Percentiles rank a stretch among this genome's conserved stretches.
Conservation (phyloP, 2,888 invertebrate genomes). For the Apotomis capreana region DNA sequence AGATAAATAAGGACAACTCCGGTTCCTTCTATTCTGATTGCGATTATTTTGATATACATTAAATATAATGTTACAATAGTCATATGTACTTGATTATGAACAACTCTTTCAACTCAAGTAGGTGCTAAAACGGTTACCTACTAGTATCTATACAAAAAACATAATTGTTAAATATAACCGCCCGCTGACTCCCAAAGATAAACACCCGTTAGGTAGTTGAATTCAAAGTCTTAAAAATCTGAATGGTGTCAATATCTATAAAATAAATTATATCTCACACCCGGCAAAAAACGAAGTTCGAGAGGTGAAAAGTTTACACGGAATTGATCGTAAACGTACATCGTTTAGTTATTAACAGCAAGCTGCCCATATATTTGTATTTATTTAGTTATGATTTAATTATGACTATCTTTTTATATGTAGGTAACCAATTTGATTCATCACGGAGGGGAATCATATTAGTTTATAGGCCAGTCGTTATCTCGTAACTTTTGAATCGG, state of each 20-base stretch:
- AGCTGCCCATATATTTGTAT: conserved; percentile 16
- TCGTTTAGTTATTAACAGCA: conserved; percentile 10
- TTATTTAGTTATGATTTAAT: conserved; percentile 10
- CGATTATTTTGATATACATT: too few relatives aligned
- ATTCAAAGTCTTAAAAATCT: not conserved
- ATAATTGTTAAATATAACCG: not conserved
- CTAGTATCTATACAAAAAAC: not conserved
- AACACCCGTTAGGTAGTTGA: conserved; percentile 17
- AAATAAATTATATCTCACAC: conserved; percentile 6
- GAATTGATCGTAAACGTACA: conserved; percentile 5
- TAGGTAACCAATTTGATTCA: not conserved
- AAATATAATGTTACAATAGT: not conserved
- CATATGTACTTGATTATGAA: not conserved
- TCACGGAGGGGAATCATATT: not conserved
- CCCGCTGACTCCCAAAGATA: not conserved
- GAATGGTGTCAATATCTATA: conserved; percentile 19
- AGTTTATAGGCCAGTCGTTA: conserved; percentile 16
- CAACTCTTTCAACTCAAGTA: not conserved
- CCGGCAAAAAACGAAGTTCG: not conserved
- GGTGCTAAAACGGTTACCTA: not conserved
- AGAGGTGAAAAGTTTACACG: conserved; percentile 15
- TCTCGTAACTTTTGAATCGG: conserved; percentile 16
- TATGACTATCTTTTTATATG: not conserved
- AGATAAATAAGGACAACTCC: too few relatives aligned
- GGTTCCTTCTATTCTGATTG: too few relatives aligned